A percentile compares a stretch with the other conserved stretches of the same genome.
Evolutionary conservation across 2,888 invertebrate species (phyloP).

Genomic region (Chaitophorus viminalis): DNA sequence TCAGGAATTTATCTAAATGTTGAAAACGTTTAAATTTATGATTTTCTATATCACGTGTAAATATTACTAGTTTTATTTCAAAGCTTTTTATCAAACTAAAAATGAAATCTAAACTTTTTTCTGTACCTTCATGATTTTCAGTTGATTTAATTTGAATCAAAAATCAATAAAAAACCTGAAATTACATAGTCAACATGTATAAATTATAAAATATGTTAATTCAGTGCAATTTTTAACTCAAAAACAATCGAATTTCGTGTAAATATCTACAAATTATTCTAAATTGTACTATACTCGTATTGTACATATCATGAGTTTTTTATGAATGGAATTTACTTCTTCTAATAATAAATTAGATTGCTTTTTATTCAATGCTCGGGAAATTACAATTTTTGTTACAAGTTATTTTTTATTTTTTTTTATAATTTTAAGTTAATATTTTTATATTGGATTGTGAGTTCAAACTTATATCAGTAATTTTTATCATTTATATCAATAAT

Average conservation of each 20-base stretch:
- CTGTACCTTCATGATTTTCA: conserved; percentile 29
- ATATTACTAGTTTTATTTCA: conserved; percentile 27
- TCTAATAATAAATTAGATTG: conserved; percentile 61
- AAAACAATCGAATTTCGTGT: conserved; percentile 59
- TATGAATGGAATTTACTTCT: conserved; percentile 50
- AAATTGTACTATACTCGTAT: conserved; percentile 63
- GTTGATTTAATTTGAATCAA: conserved; percentile 24
- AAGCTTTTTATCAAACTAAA: conserved; percentile 41
- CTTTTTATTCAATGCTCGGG: conserved; percentile 36
- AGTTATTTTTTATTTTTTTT: too few species aligned
- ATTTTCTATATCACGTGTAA: conserved; percentile 36
- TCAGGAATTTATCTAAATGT: conserved; percentile 39
- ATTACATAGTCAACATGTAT: conserved; percentile 20
- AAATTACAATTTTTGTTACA: conserved; percentile 44
- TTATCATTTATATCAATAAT: too few species aligned
- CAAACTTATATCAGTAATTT: too few species aligned
- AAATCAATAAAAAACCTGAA: conserved; percentile 36
- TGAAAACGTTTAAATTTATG: conserved; percentile 33
- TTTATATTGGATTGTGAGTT: conserved; percentile 35
- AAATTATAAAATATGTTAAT: conserved; percentile 30
- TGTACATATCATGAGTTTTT: conserved; percentile 62
- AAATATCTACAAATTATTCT: conserved; percentile 62
- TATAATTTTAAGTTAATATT: conserved; percentile 42
- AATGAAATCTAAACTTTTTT: conserved; percentile 24
- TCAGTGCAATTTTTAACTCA: conserved; percentile 37